These are phyloP conservation scores for Collichthys lucidus DNA, from an alignment of 2,113 vertebrate species.

Conservation along the genomic window DNA sequence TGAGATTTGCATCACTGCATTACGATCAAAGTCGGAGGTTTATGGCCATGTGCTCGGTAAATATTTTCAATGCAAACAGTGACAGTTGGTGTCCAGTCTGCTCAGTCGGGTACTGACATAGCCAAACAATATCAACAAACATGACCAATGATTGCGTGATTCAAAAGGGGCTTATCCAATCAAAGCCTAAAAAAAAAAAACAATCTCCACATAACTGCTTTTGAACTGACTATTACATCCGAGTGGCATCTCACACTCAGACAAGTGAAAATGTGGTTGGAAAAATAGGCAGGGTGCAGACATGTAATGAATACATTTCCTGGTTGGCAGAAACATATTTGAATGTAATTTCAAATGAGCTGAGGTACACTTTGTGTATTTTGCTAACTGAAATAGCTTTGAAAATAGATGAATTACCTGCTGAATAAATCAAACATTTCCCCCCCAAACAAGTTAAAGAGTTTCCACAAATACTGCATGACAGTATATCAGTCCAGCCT, in stretches of 20 bases:
- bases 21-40: constrained; percentile 36
- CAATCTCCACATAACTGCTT: constrained; percentile 48
- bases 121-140: constrained; percentile 55
- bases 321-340: constrained; percentile 63
- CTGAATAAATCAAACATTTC: constrained; percentile 48
- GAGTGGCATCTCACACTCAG: constrained; percentile 35
- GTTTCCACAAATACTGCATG: constrained; percentile 30
- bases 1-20: neutral
- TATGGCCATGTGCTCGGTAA: constrained; percentile 49
- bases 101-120: constrained; percentile 34
- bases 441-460: constrained; percentile 6
- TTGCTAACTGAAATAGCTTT: constrained; percentile 48
- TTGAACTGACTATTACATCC: constrained; percentile 56
- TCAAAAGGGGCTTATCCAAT: constrained; percentile 49
- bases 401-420: constrained; percentile 48
- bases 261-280: constrained; percentile 30
- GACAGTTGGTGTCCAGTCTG: constrained; percentile 68
- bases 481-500: constrained; percentile 13
- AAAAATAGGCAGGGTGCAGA: constrained; percentile 28
- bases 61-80: constrained; percentile 65
- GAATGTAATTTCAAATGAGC: constrained; percentile 68
- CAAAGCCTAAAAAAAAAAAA: constrained; percentile 25
- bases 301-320: constrained; percentile 70
- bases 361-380: constrained; percentile 45
- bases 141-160: constrained; percentile 46